Evolutionary conservation across 2,113 vertebrate genomes (phyloP).

Genomic region (Eulemur macaco): DNA sequence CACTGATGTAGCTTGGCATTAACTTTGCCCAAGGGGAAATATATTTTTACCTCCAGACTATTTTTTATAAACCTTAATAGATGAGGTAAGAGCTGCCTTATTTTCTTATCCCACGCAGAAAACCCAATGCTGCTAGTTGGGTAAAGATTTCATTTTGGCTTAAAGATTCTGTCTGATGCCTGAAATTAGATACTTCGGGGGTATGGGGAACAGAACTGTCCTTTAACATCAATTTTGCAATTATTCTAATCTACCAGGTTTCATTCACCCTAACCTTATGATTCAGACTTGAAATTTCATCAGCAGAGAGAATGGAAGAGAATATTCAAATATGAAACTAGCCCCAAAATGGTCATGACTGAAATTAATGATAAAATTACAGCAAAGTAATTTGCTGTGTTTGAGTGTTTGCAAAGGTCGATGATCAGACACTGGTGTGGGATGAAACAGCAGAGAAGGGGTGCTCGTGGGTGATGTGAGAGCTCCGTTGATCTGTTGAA

Average conservation of each 20-base stretch:
- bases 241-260: not conserved
- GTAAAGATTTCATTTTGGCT: not conserved
- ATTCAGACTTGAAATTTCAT: not conserved
- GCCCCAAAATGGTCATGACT: not conserved
- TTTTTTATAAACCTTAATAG: not conserved
- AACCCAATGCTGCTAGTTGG: not conserved
- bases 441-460: fast-evolving
- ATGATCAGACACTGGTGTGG: not conserved
- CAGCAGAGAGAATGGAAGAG: not conserved
- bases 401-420: fast-evolving
- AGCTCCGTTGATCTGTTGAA: fast-evolving
- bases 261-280: not conserved
- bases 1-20: fast-evolving
- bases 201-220: not conserved
- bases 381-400: too few species aligned
- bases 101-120: not conserved
- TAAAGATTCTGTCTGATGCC: not conserved
- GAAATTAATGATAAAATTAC: not conserved
- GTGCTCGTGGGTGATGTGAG: fast-evolving
- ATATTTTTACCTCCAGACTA: not conserved
- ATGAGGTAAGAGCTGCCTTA: not conserved
- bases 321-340: not conserved
- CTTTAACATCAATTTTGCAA: not conserved
- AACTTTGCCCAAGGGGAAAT: too few species aligned
- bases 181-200: not conserved